phyloP scores from a whole-genome alignment of 2,113 vertebrate species.

The Dromiciops gliroides region DNA sequence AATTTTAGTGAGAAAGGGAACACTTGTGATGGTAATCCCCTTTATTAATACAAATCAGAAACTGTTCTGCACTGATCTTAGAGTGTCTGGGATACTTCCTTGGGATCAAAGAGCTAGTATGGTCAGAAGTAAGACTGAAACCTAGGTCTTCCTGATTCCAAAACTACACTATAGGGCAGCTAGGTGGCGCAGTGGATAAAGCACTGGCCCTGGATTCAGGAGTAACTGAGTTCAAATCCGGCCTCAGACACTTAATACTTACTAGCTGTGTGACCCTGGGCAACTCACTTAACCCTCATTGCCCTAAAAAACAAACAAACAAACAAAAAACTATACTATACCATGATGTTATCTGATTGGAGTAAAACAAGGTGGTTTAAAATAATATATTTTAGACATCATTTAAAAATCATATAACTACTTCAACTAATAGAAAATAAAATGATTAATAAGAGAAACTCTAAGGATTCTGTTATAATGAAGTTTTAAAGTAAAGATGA shows the following conservation, averaged over 20 bases:
- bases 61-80: neutral
- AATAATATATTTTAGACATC: neutral
- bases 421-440: constrained; percentile 38
- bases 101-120: neutral
- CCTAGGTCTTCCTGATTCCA: neutral
- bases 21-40: neutral
- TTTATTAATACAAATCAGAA: neutral
- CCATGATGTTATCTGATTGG: constrained; percentile 17
- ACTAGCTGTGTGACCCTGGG: too few relatives aligned
- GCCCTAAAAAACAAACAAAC: too few relatives aligned
- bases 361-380: constrained; percentile 12
- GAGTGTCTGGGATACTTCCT: neutral
- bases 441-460: constrained; percentile 13
- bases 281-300: too few relatives aligned
- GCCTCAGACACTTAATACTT: too few relatives aligned
- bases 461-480: neutral
- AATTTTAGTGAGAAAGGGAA: neutral
- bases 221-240: too few relatives aligned
- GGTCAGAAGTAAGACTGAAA: neutral
- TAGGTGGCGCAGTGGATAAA: too few relatives aligned
- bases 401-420: constrained; percentile 10
- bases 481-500: constrained; percentile 14
- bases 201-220: too few relatives aligned
- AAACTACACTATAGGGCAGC: too few relatives aligned
- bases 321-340: too few relatives aligned